Conservation (phyloP, 2,113 vertebrate genomes). For the Cephalopterus ornatus region DNA sequence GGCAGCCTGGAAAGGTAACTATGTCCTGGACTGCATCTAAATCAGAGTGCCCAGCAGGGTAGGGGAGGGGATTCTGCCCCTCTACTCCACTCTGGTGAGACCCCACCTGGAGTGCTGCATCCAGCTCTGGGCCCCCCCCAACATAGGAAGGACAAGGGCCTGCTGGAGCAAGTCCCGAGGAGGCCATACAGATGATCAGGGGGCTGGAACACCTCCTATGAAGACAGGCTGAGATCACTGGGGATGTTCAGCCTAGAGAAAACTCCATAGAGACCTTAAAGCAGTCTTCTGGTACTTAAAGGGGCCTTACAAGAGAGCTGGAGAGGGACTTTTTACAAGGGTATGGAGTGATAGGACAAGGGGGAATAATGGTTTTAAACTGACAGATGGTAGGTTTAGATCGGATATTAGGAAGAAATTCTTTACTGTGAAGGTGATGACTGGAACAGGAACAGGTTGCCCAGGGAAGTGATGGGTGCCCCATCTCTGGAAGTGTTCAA, state of each 20-base stretch:
- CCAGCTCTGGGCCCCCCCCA: neutral
- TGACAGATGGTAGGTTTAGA: neutral
- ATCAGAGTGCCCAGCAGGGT: fast-evolving
- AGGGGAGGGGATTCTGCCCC: neutral
- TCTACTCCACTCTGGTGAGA: neutral
- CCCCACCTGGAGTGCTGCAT: neutral
- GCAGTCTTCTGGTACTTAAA: neutral
- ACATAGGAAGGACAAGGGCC: neutral
- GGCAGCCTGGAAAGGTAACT: neutral
- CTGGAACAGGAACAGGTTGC: neutral
- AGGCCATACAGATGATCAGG: no score
- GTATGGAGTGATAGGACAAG: neutral
- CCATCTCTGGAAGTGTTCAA: neutral
- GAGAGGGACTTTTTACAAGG: neutral
- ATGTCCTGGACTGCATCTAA: neutral
- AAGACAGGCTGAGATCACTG: neutral
- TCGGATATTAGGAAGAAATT: neutral
- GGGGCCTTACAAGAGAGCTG: neutral
- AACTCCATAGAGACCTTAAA: neutral
- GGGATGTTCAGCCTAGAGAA: neutral
- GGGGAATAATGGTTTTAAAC: neutral
- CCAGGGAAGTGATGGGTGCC: neutral
- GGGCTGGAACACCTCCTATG: neutral
- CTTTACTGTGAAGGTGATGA: neutral
- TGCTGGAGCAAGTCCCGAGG: neutral